phyloP scores from a whole-genome alignment of 2,888 invertebrate genomes.

The Sinhomidia bicolor region DNA sequence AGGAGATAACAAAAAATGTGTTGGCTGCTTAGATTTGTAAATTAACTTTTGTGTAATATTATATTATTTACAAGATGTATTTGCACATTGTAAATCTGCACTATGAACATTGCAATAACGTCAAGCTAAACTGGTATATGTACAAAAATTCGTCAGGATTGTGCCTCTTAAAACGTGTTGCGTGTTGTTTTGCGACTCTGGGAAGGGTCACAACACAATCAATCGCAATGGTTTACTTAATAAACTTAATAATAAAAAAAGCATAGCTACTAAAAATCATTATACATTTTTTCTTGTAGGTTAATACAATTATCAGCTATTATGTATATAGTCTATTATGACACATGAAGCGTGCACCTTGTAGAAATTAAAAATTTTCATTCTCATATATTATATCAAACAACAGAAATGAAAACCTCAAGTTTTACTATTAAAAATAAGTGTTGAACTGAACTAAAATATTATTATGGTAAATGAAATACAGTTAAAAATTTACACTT shows the following conservation, averaged over 20 bases:
- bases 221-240: not conserved
- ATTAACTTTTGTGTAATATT: not conserved
- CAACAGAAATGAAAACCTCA: not conserved
- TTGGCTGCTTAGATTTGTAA: not conserved
- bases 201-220: not conserved
- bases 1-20: not conserved
- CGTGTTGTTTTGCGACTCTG: not conserved
- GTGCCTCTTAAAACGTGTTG: slow-evolving; percentile 4
- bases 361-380: slow-evolving; percentile 32
- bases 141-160: slow-evolving; percentile 53
- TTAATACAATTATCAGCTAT: too few relatives aligned
- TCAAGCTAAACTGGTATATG: not conserved
- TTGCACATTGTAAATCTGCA: slow-evolving; percentile 22
- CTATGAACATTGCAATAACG: not conserved
- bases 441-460: not conserved
- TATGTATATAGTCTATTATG: not conserved
- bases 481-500: slow-evolving; percentile 18
- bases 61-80: slow-evolving; percentile 18
- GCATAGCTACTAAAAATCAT: too few relatives aligned
- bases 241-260: not conserved
- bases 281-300: too few relatives aligned
- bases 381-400: not conserved
- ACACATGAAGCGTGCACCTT: slow-evolving; percentile 49
- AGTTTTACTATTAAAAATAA: not conserved
- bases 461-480: not conserved